These are phyloP conservation scores for Cloeon dipterum DNA, from an alignment of 2,888 invertebrate species.

Conservation along the genomic window DNA sequence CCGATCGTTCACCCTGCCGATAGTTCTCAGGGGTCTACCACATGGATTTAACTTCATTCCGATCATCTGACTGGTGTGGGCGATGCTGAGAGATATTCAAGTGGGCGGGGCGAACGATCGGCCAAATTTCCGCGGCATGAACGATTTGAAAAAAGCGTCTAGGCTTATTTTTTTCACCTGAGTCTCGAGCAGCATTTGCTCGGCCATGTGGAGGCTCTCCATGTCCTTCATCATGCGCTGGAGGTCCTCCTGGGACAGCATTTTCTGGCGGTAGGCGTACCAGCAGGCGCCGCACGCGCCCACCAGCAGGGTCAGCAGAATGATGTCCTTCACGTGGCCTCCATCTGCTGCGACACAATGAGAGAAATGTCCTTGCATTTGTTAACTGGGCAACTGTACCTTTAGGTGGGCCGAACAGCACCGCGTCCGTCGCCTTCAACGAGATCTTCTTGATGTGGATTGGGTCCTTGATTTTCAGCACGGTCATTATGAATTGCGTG, in stretches of 20 bases:
- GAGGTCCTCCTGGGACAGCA: slow-evolving; percentile 64
- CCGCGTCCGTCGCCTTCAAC: slow-evolving; percentile 96
- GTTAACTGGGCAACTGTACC: slow-evolving; percentile 29
- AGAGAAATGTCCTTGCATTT: not conserved
- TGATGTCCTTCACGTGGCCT: slow-evolving; percentile 70
- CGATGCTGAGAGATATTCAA: too few species aligned
- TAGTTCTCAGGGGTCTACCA: too few species aligned
- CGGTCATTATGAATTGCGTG: slow-evolving; percentile 69
- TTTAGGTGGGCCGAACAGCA: slow-evolving; percentile 93
- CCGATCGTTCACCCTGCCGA: too few species aligned
- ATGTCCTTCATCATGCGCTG: slow-evolving; percentile 83
- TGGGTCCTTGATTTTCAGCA: slow-evolving; percentile 88
- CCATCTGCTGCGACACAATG: slow-evolving; percentile 34
- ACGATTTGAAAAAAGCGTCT: not conserved
- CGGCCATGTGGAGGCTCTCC: slow-evolving; percentile 77
- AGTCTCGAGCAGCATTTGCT: slow-evolving; percentile 63
- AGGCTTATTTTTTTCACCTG: slow-evolving; percentile 28
- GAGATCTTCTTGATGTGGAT: slow-evolving; percentile 95
- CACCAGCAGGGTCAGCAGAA: slow-evolving; percentile 58
- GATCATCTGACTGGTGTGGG: too few species aligned
- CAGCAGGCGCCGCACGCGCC: slow-evolving; percentile 73
- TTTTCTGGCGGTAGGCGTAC: slow-evolving; percentile 80
- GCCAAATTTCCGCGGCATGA: too few species aligned
- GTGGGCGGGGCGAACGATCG: too few species aligned
- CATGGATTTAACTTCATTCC: too few species aligned